These are phyloP conservation scores for Myotis brandtii DNA, from an alignment of 2,113 vertebrate genomes.

Conservation along the genomic window DNA sequence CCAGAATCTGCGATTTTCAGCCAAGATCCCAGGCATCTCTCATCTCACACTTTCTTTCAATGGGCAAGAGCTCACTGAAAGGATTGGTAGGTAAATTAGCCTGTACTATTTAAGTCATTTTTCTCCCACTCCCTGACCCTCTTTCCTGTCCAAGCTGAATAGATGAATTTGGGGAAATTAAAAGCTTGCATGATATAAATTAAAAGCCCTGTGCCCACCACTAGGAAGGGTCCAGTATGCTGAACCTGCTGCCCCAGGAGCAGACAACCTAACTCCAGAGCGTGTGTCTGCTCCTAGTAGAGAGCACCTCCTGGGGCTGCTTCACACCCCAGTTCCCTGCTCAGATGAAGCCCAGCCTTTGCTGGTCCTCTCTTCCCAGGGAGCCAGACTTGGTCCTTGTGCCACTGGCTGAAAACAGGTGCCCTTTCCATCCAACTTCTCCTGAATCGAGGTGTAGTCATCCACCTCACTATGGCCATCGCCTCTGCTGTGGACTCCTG, in stretches of 20 bases:
- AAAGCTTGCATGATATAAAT: not conserved
- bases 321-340: not conserved
- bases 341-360: not conserved
- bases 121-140: not conserved
- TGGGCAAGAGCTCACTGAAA: not conserved
- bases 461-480: not conserved
- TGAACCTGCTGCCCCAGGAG: not conserved
- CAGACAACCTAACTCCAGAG: not conserved
- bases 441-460: not conserved
- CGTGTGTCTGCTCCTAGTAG: accelerated
- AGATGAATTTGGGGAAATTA: not conserved
- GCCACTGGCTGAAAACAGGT: not conserved
- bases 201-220: not conserved
- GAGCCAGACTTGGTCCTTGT: not conserved
- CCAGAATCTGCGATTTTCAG: not conserved
- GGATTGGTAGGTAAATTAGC: not conserved
- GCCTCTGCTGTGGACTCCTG: not conserved
- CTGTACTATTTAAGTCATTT: not conserved
- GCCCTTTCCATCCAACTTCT: not conserved
- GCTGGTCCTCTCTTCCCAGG: not conserved
- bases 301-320: not conserved
- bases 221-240: not conserved
- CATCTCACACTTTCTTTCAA: not conserved
- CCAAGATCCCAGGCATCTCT: not conserved
- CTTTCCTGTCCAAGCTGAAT: not conserved